These are phyloP conservation scores for Lasius platythorax DNA, from an alignment of 2,888 invertebrate genomes.

Conservation along the genomic window DNA sequence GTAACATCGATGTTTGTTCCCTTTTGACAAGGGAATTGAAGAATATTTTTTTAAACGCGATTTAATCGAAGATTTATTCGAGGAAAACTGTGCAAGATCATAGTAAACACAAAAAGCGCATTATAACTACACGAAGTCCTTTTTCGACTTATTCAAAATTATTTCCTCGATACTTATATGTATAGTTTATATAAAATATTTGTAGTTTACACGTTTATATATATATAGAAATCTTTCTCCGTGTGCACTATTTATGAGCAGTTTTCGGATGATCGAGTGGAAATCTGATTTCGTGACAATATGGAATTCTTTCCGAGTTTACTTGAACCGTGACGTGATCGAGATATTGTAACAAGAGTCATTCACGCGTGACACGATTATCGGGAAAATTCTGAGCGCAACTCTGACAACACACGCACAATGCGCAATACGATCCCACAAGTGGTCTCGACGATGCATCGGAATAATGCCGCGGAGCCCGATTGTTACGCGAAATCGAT, in stretches of 20 bases:
- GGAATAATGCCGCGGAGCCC: constrained; percentile 17
- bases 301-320: background rate
- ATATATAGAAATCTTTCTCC: background rate
- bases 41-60: background rate
- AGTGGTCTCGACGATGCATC: constrained; percentile 22
- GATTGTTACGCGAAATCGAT: constrained; percentile 56
- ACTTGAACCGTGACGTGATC: constrained; percentile 31
- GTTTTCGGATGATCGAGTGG: constrained; percentile 22
- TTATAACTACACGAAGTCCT: background rate
- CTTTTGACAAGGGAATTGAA: constrained; percentile 10
- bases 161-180: background rate
- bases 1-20: background rate
- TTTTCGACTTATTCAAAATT: background rate
- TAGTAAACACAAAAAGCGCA: background rate
- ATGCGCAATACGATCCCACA: constrained; percentile 16
- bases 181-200: background rate
- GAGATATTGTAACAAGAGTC: constrained; percentile 13
- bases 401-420: constrained; percentile 15
- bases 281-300: constrained; percentile 21
- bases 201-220: background rate
- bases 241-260: background rate
- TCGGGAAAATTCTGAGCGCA: constrained; percentile 40
- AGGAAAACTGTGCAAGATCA: background rate
- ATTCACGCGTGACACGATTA: constrained; percentile 28
- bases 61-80: constrained; percentile 8